These are phyloP conservation scores for Cladorhizidae sp. DNA, from an alignment of 37 sponge, comb jelly and placozoan species.

Conservation along the genomic window DNA sequence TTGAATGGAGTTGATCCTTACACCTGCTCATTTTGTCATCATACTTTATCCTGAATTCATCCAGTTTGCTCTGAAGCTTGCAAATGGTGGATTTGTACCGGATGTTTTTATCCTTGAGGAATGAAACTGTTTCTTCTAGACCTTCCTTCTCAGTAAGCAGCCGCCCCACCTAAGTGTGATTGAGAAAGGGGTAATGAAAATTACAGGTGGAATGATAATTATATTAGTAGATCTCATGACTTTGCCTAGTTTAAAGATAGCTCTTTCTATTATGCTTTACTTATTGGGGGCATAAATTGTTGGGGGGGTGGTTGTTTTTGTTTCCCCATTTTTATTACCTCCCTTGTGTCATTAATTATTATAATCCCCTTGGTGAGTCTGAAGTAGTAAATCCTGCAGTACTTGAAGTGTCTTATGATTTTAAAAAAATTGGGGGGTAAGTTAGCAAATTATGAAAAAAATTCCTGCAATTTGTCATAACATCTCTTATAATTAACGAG, in stretches of 20 bases:
- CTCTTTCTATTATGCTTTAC: too few species aligned
- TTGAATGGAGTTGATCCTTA: conserved; percentile 14
- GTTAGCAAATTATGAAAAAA: too few species aligned
- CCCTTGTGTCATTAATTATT: too few species aligned
- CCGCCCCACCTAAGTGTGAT: conserved; percentile 1
- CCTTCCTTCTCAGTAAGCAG: conserved; percentile 16
- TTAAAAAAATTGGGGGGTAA: too few species aligned
- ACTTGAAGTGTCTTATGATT: too few species aligned
- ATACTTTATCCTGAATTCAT: conserved; percentile 11
- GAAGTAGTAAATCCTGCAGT: too few species aligned
- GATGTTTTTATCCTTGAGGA: neutral
- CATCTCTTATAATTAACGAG: too few species aligned
- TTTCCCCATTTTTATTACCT: too few species aligned
- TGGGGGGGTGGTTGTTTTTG: too few species aligned
- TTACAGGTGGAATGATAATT: neutral
- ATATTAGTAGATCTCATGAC: neutral
- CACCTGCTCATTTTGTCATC: conserved; percentile 16
- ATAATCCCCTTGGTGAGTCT: too few species aligned
- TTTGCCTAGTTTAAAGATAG: neutral
- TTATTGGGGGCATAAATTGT: too few species aligned
- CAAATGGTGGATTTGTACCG: neutral
- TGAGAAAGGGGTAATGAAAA: neutral
- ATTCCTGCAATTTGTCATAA: too few species aligned
- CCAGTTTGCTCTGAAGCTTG: conserved; percentile 22
- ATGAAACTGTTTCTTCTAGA: conserved; percentile 2